phyloP scores from a whole-genome alignment of 2,888 invertebrate species.

The Pediacus dermestoides region DNA sequence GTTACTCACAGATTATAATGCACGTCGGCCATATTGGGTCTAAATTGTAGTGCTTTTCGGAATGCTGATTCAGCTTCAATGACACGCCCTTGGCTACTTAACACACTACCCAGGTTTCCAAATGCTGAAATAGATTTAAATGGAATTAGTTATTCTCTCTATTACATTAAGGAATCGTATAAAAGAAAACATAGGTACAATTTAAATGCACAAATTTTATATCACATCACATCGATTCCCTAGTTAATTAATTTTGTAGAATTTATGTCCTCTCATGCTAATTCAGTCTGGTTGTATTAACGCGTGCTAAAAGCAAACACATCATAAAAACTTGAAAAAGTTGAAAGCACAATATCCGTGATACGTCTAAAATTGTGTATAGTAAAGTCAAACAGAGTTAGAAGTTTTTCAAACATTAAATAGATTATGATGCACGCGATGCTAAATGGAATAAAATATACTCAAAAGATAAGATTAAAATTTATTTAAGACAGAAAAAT shows the following conservation, averaged over 20 bases:
- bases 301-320: too few relatives aligned
- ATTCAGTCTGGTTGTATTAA: too few relatives aligned
- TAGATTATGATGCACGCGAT: slow-evolving; percentile 41
- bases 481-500: too few relatives aligned
- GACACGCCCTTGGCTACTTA: slow-evolving; percentile 82
- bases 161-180: too few relatives aligned
- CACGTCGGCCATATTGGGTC: slow-evolving; percentile 98
- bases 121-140: slow-evolving; percentile 89
- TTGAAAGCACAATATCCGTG: slow-evolving; percentile 12
- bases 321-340: too few relatives aligned
- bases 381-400: slow-evolving; percentile 40
- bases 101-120: slow-evolving; percentile 94
- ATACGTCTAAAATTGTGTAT: slow-evolving; percentile 28
- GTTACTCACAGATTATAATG: slow-evolving; percentile 96
- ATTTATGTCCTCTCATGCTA: too few relatives aligned
- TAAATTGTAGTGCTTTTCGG: slow-evolving; percentile 81
- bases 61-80: slow-evolving; percentile 90
- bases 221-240: too few relatives aligned
- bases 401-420: slow-evolving; percentile 39
- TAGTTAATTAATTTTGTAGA: too few relatives aligned
- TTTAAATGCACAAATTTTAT: too few relatives aligned
- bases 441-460: slow-evolving; percentile 26
- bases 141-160: too few relatives aligned
- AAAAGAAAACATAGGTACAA: too few relatives aligned
- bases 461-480: too few relatives aligned